Evolutionary conservation across 2,797 vertebrate species (phyloP).

Genomic region (Gambusia yucatana): DNA sequence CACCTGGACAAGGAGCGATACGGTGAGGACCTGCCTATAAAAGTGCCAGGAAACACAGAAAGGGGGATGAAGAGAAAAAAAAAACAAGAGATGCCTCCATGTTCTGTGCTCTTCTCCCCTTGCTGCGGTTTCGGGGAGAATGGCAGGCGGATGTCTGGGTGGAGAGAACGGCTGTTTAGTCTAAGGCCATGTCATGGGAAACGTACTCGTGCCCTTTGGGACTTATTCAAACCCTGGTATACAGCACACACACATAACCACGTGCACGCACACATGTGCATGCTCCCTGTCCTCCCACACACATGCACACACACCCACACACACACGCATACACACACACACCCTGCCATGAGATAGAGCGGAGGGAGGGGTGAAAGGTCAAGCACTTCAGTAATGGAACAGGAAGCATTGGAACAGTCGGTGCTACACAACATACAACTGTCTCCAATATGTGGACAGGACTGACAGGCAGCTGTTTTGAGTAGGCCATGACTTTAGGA

Average conservation of each 20-base stretch:
- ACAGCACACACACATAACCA: slow-evolving; percentile 57
- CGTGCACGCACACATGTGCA: slow-evolving; percentile 39
- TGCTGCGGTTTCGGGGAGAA: slow-evolving; percentile 67
- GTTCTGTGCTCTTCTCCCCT: slow-evolving; percentile 65
- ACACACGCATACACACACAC: slow-evolving; percentile 17
- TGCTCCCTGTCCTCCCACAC: slow-evolving; percentile 70
- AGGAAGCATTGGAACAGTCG: slow-evolving; percentile 80
- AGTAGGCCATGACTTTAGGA: slow-evolving; percentile 57
- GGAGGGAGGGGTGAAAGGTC: slow-evolving; percentile 76
- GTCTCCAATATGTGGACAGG: slow-evolving; percentile 75
- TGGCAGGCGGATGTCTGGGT: slow-evolving; percentile 81
- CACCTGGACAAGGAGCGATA: slow-evolving; percentile 80
- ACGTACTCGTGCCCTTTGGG: slow-evolving; percentile 74
- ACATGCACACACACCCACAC: slow-evolving; percentile 45
- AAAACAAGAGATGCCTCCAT: slow-evolving; percentile 52
- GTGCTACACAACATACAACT: slow-evolving; percentile 72
- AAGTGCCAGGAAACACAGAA: slow-evolving; percentile 53
- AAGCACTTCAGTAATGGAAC: slow-evolving; percentile 80
- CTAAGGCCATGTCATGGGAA: slow-evolving; percentile 82
- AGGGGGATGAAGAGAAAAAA: slow-evolving; percentile 38
- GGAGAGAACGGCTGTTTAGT: slow-evolving; percentile 81
- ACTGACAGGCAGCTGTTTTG: slow-evolving; percentile 80
- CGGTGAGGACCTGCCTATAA: slow-evolving; percentile 63
- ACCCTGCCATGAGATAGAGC: slow-evolving; percentile 69
- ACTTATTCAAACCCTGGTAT: slow-evolving; percentile 70